Percentiles rank a stretch among this genome's conserved stretches.
These are phyloP conservation scores for Xiphophorus hellerii DNA, from an alignment of 2,113 vertebrate species.

Conservation along the genomic window DNA sequence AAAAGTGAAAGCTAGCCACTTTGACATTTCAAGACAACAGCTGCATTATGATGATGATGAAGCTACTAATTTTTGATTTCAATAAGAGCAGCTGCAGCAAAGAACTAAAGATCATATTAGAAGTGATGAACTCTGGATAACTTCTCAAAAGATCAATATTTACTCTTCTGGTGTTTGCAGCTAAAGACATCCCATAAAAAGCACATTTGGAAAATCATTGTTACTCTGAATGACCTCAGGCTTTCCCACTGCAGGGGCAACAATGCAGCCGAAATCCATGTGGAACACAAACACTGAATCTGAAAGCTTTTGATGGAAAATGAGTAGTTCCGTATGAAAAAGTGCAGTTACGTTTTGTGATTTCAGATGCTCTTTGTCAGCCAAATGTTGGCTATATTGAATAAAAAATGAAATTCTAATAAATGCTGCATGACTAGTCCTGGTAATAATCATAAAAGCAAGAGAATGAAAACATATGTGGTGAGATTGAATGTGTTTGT, in stretches of 20 bases:
- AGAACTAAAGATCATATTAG: slow-evolving; percentile 20
- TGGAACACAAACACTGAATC: slow-evolving; percentile 41
- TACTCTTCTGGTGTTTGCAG: slow-evolving; percentile 53
- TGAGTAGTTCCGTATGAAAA: not conserved
- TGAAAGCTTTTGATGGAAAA: slow-evolving; percentile 15
- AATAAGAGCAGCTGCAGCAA: not conserved
- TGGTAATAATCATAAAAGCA: slow-evolving; percentile 25
- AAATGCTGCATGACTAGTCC: slow-evolving; percentile 18
- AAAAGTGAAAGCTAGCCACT: not conserved
- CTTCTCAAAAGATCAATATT: slow-evolving; percentile 60
- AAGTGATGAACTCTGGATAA: slow-evolving; percentile 50
- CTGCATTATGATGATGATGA: not conserved
- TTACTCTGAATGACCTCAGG: slow-evolving; percentile 40
- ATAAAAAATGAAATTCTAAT: slow-evolving; percentile 16
- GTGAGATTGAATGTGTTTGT: slow-evolving; percentile 43
- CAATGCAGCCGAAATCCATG: slow-evolving; percentile 28
- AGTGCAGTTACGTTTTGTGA: slow-evolving; percentile 1
- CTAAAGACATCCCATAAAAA: slow-evolving; percentile 42
- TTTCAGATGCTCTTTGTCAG: slow-evolving; percentile 10
- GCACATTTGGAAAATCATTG: slow-evolving; percentile 21
- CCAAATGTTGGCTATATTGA: slow-evolving; percentile 12
- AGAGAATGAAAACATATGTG: slow-evolving; percentile 39
- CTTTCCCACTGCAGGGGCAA: slow-evolving; percentile 24
- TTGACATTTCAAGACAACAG: not conserved
- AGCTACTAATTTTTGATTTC: not conserved